Percentiles rank a stretch among this genome's conserved stretches.
These are phyloP conservation scores for Erythrocebus patas DNA, from an alignment of 2,113 vertebrate species.

Conservation along the genomic window DNA sequence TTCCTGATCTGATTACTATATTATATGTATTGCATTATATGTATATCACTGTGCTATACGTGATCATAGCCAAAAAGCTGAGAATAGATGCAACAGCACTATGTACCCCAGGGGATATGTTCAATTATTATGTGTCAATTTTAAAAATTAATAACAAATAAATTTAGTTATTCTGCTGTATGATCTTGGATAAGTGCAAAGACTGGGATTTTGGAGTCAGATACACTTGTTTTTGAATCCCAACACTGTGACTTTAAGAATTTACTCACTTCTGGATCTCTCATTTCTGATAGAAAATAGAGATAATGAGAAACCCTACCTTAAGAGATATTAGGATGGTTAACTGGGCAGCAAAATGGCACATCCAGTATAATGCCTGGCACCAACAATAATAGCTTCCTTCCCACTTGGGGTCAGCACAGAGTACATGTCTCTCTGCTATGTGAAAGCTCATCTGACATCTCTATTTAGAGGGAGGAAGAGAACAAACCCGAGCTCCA, in stretches of 20 bases:
- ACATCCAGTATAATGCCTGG: not conserved
- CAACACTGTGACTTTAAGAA: not conserved
- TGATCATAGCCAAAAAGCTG: not conserved
- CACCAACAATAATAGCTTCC: not conserved
- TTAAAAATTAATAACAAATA: not conserved
- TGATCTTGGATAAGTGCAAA: conserved; percentile 7
- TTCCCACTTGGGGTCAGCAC: not conserved
- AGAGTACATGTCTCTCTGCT: not conserved
- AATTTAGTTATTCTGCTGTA: not conserved
- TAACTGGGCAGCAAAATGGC: not conserved
- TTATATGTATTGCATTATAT: not conserved
- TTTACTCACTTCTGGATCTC: not conserved
- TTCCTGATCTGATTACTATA: not conserved
- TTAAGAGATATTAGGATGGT: not conserved
- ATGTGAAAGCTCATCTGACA: not conserved
- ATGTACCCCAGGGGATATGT: not conserved
- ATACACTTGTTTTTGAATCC: not conserved
- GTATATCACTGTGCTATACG: not conserved
- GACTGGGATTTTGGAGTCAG: not conserved
- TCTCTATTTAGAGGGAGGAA: not conserved
- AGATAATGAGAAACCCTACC: not conserved
- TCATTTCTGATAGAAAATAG: not conserved
- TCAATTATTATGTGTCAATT: not conserved
- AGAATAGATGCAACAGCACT: not conserved
- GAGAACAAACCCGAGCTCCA: not conserved